These are phyloP conservation scores for Muscicapa adusta DNA, from an alignment of 2,113 vertebrate species.

Conservation along the genomic window DNA sequence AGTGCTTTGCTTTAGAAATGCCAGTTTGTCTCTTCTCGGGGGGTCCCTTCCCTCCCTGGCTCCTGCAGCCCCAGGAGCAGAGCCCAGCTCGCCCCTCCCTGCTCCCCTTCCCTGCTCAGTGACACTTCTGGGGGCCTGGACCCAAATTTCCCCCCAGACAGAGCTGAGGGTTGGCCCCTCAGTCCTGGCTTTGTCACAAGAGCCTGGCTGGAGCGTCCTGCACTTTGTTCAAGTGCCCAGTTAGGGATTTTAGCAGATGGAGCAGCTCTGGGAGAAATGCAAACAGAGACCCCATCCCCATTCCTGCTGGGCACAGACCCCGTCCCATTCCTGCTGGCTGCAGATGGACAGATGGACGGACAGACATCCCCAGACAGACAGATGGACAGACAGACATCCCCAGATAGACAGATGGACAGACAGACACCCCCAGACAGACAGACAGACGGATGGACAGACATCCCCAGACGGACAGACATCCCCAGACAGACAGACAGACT, in stretches of 20 bases:
- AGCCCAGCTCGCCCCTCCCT: background rate
- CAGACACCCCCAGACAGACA: background rate
- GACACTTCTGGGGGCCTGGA: background rate
- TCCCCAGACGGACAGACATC: background rate
- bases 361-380: background rate
- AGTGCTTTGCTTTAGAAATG: background rate
- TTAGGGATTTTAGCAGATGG: background rate
- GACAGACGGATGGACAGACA: background rate
- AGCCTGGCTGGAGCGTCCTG: background rate
- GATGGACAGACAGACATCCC: too few species aligned
- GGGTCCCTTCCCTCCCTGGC: background rate
- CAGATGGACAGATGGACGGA: background rate
- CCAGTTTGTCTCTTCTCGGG: background rate
- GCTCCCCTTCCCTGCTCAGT: background rate
- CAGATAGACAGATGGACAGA: background rate
- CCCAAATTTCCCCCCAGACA: background rate
- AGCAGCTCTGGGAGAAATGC: too few species aligned
- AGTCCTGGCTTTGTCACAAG: background rate
- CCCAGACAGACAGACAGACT: background rate
- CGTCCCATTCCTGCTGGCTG: too few species aligned
- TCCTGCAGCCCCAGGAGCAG: background rate
- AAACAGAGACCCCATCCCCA: too few species aligned
- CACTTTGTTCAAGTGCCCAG: background rate
- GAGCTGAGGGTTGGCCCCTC: background rate
- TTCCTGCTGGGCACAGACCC: too few species aligned